Evolutionary conservation across 2,888 invertebrate species (phyloP).

Genomic region (Diarsia dahlii): DNA sequence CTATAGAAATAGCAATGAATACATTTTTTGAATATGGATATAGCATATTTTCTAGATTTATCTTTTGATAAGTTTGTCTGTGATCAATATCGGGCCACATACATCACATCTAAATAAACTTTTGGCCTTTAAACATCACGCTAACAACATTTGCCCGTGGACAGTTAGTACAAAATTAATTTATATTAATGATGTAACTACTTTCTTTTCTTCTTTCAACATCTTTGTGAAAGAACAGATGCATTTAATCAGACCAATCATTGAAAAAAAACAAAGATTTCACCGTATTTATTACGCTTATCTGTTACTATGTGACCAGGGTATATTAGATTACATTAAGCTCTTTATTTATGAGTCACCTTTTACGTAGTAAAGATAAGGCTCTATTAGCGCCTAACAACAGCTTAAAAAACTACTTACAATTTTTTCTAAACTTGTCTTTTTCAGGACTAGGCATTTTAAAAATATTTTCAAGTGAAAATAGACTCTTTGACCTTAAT

Average conservation of each 20-base stretch:
- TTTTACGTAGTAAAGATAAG: slow-evolving; percentile 5
- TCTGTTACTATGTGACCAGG: slow-evolving; percentile 2
- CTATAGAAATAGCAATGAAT: neutral
- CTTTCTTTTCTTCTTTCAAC: neutral
- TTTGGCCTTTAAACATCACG: neutral
- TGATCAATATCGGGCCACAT: slow-evolving; percentile 1
- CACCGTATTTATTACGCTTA: neutral
- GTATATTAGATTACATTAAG: slow-evolving; percentile 24
- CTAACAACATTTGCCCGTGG: neutral
- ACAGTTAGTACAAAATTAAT: neutral
- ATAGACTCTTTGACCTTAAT: neutral
- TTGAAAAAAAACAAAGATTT: neutral
- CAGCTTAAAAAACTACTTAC: neutral
- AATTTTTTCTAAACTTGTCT: neutral
- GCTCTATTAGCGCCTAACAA: neutral
- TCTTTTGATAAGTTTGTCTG: neutral
- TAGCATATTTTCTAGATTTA: neutral
- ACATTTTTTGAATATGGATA: neutral
- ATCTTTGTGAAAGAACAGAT: neutral
- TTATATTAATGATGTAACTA: too few species aligned
- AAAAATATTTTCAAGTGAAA: neutral
- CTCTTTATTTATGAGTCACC: slow-evolving; percentile 8
- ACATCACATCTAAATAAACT: neutral
- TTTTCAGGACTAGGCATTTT: neutral
- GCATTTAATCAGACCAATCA: too few species aligned